Percentiles rank a stretch among this genome's conserved stretches.
These are phyloP conservation scores for Brotula barbata DNA, from an alignment of 2,797 vertebrate species.

Conservation along the genomic window DNA sequence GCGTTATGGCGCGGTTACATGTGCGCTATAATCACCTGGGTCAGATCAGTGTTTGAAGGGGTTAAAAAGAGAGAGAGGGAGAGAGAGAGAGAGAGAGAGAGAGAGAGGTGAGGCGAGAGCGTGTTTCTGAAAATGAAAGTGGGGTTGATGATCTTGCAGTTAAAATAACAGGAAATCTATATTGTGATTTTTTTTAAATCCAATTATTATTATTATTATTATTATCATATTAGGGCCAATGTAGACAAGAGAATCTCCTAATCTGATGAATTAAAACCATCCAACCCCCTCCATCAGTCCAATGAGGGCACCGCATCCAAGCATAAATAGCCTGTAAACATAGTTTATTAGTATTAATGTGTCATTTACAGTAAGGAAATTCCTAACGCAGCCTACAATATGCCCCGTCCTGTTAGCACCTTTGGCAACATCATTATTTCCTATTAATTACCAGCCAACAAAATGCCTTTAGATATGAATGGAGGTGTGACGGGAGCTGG, in stretches of 20 bases:
- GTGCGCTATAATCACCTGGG: constrained; percentile 38
- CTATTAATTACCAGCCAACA: constrained; percentile 73
- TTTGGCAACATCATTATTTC: constrained; percentile 76
- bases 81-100: neutral
- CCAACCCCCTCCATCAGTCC: constrained; percentile 2
- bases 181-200: too few relatives aligned
- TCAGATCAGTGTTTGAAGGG: constrained; percentile 7
- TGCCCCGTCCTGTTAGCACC: constrained; percentile 54
- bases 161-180: too few relatives aligned
- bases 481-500: constrained; percentile 77
- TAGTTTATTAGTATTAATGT: constrained; percentile 35
- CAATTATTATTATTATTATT: too few relatives aligned
- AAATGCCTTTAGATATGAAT: constrained; percentile 65
- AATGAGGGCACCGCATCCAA: neutral
- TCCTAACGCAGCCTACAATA: constrained; percentile 64
- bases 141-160: too few relatives aligned
- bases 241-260: too few relatives aligned
- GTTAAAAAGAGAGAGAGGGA: neutral
- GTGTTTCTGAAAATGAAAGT: neutral
- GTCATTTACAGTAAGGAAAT: constrained; percentile 65
- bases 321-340: too few relatives aligned
- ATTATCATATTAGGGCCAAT: too few relatives aligned
- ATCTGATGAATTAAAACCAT: too few relatives aligned
- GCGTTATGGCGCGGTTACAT: constrained; percentile 81
- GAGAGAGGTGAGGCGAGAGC: too few relatives aligned